phyloP scores from a whole-genome alignment of 2,113 vertebrate genomes.

The Solea senegalensis region DNA sequence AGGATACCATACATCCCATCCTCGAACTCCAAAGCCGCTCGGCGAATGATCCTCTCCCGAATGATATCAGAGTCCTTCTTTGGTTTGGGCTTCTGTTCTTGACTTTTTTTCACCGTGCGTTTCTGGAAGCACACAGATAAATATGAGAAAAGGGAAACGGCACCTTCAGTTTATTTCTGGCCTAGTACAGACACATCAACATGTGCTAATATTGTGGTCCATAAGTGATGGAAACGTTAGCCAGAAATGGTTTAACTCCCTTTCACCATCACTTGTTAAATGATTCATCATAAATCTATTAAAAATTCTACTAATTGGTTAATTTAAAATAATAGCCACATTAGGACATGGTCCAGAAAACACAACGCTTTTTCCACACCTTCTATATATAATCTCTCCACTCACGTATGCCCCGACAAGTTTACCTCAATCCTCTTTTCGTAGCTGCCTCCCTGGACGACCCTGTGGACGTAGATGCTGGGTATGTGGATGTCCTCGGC shows the following conservation, averaged over 20 bases:
- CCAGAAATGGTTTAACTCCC: not conserved
- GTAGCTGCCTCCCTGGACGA: slow-evolving; percentile 88
- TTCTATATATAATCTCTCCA: not conserved
- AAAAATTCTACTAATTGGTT: not conserved
- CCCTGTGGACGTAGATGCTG: slow-evolving; percentile 93
- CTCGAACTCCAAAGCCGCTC: slow-evolving; percentile 95
- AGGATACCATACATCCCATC: slow-evolving; percentile 99
- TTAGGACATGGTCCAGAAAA: not conserved
- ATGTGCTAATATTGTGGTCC: slow-evolving; percentile 3
- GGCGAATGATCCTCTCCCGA: slow-evolving; percentile 93
- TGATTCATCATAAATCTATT: not conserved
- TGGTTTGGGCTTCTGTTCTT: slow-evolving; percentile 81
- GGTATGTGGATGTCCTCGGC: slow-evolving; percentile 96
- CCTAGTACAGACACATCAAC: slow-evolving; percentile 8
- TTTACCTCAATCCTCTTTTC: slow-evolving; percentile 98
- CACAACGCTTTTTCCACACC: not conserved
- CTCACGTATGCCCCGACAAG: slow-evolving; percentile 8
- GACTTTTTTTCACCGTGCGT: slow-evolving; percentile 86
- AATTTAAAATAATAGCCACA: not conserved
- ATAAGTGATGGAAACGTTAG: slow-evolving; percentile 12
- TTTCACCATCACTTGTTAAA: not conserved
- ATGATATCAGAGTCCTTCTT: slow-evolving; percentile 87
- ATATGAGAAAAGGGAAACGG: not conserved
- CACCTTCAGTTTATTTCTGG: slow-evolving; percentile 16
- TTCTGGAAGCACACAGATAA: slow-evolving; percentile 78